Evolutionary conservation across 2,888 invertebrate genomes (phyloP), one percentile per base, ranked within the genome.

Genomic region (Pinctada fucata): DNA sequence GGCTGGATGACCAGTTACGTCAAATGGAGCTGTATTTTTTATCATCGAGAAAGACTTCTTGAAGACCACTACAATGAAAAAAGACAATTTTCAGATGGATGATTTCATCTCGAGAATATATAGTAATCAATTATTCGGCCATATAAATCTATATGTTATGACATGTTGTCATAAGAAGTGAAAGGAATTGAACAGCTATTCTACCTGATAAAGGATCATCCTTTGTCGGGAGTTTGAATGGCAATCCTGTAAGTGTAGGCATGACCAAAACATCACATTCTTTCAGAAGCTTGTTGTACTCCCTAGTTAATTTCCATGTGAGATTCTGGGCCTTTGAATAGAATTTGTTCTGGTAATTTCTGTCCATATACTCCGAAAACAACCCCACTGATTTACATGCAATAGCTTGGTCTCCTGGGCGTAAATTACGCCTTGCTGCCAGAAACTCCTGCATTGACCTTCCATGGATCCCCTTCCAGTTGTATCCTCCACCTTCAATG

Each of bases 1-100:
- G n/a, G 89, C 88, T 2, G 91, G 91, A 76, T 90, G 88, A 3
- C 89, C 89, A 2, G 89, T 90, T 49, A 66, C 70, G 80, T 91
- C 86, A 75, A 89, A 90, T 1, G 87, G 85, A 1, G 83, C 31
- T 31, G 31, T 31, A 31, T 31, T 31, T 31, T 31, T 31, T 31
- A 31, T 31, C 80, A 58, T 58, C 8, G 10, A 8, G 13, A 58
- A 58, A 1, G 58, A 58, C 8, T 58, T 8, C 58, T 58, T 58
- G 58, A 58, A 58, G 8, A 58, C 58, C 8, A 58, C 58, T 10
- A 13, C 8, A 58, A 58, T 58, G 13, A 58, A 58, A 70, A 31
- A 31, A 31, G 31, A 31, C 31, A 31, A 31, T 31, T 31, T 31
- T 31, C 31, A 31, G 31, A 31, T 31, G 31, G 31, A 31, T 31